A percentile compares a stretch with the other conserved stretches of the same genome.
These are phyloP conservation scores for Ptilonorhynchus violaceus DNA, from an alignment of 2,113 vertebrate genomes.

Conservation along the genomic window DNA sequence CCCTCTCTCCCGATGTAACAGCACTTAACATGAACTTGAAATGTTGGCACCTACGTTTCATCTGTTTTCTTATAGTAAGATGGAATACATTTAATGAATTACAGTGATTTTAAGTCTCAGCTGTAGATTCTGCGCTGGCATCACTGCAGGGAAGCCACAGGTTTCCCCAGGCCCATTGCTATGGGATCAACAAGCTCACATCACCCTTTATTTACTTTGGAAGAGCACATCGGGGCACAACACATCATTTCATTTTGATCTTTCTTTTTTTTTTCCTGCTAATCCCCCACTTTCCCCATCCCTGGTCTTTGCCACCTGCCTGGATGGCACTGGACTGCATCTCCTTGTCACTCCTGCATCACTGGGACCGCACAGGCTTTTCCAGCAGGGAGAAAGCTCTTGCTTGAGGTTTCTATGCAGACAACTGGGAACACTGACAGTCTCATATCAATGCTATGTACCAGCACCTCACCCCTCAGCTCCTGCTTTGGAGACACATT, in stretches of 20 bases:
- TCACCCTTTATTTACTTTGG: not conserved
- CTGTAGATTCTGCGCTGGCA: fast-evolving
- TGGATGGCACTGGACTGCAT: not conserved
- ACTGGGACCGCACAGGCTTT: not conserved
- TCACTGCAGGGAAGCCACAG: not conserved
- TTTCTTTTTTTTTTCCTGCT: not conserved
- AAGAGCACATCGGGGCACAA: not conserved
- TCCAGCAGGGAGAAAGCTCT: not conserved
- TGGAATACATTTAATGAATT: not conserved
- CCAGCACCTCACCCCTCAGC: not conserved
- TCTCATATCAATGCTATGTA: fast-evolving
- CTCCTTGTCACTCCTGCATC: not conserved
- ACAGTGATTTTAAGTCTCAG: not conserved
- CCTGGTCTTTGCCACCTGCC: not conserved
- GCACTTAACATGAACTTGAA: not conserved
- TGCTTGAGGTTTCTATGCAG: fast-evolving
- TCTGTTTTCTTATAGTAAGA: not conserved
- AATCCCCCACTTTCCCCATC: not conserved
- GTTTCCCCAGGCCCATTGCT: not conserved
- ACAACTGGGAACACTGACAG: not conserved
- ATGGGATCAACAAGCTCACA: fast-evolving
- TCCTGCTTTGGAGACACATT: not conserved
- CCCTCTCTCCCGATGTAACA: not conserved
- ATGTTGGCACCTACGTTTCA: not conserved
- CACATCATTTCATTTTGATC: not conserved